These are phyloP conservation scores for Drosophila neonasuta DNA, from an alignment of 2,888 invertebrate genomes.

Conservation along the genomic window DNA sequence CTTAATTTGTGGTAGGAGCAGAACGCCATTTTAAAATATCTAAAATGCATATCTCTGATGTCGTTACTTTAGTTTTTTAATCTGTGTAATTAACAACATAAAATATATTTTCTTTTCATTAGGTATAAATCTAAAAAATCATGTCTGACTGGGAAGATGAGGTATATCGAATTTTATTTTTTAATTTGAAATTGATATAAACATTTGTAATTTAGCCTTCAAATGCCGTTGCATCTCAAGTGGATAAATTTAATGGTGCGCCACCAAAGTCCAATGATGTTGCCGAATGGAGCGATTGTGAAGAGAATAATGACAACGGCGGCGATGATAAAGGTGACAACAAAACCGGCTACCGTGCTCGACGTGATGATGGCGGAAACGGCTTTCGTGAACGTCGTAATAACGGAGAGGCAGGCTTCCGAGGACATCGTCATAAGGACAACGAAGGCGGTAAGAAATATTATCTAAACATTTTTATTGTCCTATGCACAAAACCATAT, in stretches of 20 bases:
- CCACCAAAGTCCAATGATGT: background rate
- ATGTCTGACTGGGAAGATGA: constrained; percentile 76
- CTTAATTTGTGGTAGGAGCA: too few species aligned
- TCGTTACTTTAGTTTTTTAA: background rate
- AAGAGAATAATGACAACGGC: background rate
- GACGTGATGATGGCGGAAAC: constrained; percentile 7
- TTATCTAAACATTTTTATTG: background rate
- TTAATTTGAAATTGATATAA: background rate
- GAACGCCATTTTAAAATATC: too few species aligned
- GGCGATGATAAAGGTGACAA: background rate
- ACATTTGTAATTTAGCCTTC: background rate
- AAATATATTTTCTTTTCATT: background rate
- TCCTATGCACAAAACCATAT: background rate
- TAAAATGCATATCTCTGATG: too few species aligned
- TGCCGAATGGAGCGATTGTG: constrained; percentile 46
- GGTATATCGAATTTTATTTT: constrained; percentile 14
- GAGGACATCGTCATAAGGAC: constrained; percentile 13
- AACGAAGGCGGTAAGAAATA: constrained; percentile 17
- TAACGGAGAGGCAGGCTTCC: background rate
- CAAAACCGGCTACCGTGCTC: constrained; percentile 20
- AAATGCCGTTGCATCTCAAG: background rate
- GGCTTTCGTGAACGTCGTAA: constrained; percentile 65
- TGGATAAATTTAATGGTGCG: background rate
- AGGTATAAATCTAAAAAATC: constrained; percentile 2
- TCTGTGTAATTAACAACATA: background rate